These are phyloP conservation scores for Echinometra lucunter DNA, from an alignment of 53 echinoderm and acorn worm genomes.

Conservation along the genomic window DNA sequence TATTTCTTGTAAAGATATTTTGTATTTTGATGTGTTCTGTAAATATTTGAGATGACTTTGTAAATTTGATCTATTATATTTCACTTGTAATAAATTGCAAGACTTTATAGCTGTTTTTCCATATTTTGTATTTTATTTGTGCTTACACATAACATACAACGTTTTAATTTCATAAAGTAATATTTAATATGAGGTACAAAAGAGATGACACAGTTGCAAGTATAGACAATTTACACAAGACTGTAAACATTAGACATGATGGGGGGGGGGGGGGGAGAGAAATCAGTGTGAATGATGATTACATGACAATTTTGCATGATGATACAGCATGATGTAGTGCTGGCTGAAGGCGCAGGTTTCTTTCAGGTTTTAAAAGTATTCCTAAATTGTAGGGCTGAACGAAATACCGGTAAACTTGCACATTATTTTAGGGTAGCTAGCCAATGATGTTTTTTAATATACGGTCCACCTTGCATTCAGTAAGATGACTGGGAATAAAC, in stretches of 20 bases:
- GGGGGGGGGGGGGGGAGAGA: too few species aligned
- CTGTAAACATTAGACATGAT: neutral
- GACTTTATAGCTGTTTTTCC: neutral
- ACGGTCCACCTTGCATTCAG: too few species aligned
- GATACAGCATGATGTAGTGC: too few species aligned
- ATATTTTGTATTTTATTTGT: neutral
- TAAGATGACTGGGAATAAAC: too few species aligned
- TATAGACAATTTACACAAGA: neutral
- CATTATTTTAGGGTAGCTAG: too few species aligned
- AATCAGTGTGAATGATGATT: too few species aligned
- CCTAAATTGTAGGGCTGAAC: too few species aligned
- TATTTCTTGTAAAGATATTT: conserved; percentile 13
- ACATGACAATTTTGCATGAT: neutral
- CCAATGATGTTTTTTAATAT: too few species aligned
- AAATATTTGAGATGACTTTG: conserved; percentile 37
- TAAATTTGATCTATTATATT: conserved; percentile 26
- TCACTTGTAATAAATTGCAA: conserved; percentile 49
- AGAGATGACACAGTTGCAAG: neutral
- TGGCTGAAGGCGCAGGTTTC: too few species aligned
- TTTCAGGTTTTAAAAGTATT: too few species aligned
- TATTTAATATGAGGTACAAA: neutral
- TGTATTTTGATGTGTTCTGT: conserved; percentile 46
- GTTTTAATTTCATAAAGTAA: neutral
- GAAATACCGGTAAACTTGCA: too few species aligned
- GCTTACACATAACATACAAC: neutral